Percentiles rank a stretch among this genome's conserved stretches.
Evolutionary conservation across 2,113 vertebrate genomes (phyloP).

Genomic region (Corythoichthys intestinalis): DNA sequence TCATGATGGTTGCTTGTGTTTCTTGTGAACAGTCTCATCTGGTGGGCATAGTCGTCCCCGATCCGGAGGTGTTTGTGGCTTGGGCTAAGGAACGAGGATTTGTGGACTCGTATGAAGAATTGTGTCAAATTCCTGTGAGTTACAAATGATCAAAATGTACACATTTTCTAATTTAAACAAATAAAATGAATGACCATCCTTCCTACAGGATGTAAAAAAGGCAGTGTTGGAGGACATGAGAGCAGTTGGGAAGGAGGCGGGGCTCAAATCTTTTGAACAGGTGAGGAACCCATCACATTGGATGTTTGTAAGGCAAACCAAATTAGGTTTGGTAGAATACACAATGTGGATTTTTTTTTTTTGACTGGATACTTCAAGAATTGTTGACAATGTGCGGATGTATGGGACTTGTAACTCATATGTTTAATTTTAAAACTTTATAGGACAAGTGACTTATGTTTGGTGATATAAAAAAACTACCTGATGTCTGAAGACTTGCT

Average conservation of each 20-base stretch:
- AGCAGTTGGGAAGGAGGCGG: slow-evolving; percentile 65
- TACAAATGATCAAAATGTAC: neutral
- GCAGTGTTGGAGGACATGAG: slow-evolving; percentile 73
- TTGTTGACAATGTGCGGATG: no score
- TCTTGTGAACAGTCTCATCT: slow-evolving; percentile 60
- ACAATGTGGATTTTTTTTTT: no score
- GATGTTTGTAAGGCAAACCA: no score
- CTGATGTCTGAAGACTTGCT: no score
- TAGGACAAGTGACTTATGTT: no score
- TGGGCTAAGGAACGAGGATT: slow-evolving; percentile 70
- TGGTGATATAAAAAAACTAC: no score
- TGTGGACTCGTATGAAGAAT: slow-evolving; percentile 69
- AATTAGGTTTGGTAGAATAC: no score
- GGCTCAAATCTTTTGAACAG: slow-evolving; percentile 77
- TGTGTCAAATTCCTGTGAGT: slow-evolving; percentile 74
- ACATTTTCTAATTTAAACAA: neutral
- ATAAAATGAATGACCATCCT: neutral
- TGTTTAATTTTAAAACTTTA: no score
- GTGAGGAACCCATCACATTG: slow-evolving; percentile 36
- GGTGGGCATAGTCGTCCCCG: slow-evolving; percentile 73
- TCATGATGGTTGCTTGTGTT: neutral
- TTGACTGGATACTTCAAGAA: no score
- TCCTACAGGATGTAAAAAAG: slow-evolving; percentile 66
- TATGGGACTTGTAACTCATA: no score
- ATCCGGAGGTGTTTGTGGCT: slow-evolving; percentile 69